A percentile compares a stretch with the other conserved stretches of the same genome.
These are phyloP conservation scores for Ciona savignyi DNA, from an alignment of 23 tunicate species.

Conservation along the genomic window DNA sequence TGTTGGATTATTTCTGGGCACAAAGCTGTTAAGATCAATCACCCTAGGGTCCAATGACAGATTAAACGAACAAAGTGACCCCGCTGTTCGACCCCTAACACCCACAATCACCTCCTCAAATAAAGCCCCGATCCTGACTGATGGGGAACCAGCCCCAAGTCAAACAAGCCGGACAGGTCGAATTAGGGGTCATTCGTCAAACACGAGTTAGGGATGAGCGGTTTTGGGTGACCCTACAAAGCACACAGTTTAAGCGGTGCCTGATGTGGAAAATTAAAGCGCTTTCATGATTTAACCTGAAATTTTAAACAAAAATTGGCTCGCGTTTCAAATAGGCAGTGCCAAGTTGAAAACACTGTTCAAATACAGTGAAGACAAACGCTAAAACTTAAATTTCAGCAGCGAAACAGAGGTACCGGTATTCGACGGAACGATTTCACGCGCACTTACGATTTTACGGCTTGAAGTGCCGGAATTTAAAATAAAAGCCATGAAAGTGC, in stretches of 20 bases:
- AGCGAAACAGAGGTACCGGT: neutral
- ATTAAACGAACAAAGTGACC: neutral
- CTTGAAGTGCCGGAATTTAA: neutral
- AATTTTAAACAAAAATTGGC: neutral
- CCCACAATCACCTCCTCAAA: neutral
- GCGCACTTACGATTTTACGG: conserved; percentile 1
- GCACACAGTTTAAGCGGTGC: neutral
- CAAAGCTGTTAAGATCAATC: neutral
- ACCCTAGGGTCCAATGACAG: neutral
- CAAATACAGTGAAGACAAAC: neutral
- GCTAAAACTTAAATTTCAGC: neutral
- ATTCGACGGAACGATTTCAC: neutral
- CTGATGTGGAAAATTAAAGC: neutral
- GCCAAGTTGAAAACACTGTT: neutral
- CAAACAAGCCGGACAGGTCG: neutral
- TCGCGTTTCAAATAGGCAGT: no score
- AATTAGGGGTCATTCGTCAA: neutral
- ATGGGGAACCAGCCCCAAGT: neutral
- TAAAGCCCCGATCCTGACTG: neutral
- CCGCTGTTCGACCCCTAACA: neutral
- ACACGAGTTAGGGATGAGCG: neutral
- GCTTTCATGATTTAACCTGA: no score
- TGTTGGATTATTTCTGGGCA: no score
- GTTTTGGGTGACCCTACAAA: neutral
- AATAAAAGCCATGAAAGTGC: neutral